phyloP scores from a whole-genome alignment of 2,113 vertebrate species.

The Cyphomyrus discorhynchus region DNA sequence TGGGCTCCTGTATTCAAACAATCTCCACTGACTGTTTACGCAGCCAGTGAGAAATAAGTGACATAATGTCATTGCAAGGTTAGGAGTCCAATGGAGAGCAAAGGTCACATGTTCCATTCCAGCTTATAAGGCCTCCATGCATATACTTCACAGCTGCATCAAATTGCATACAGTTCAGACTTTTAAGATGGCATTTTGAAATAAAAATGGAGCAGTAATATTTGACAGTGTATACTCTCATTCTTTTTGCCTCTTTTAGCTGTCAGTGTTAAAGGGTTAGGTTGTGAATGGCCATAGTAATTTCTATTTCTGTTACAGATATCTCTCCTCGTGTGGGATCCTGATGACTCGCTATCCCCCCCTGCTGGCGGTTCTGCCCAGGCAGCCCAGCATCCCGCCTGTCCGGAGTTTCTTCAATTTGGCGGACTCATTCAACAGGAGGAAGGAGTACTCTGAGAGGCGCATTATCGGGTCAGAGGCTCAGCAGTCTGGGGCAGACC shows the following conservation, averaged over 20 bases:
- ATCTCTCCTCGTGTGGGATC: slow-evolving; percentile 82
- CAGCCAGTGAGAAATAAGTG: background rate
- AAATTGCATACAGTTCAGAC: background rate
- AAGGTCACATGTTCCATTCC: background rate
- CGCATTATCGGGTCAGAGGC: slow-evolving; percentile 84
- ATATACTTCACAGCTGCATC: background rate
- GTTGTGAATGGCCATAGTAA: background rate
- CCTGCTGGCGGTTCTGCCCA: slow-evolving; percentile 33
- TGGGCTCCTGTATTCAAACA: background rate
- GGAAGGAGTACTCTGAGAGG: slow-evolving; percentile 90
- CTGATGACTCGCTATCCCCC: slow-evolving; percentile 69
- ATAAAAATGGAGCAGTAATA: background rate
- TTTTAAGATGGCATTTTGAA: background rate
- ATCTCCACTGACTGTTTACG: background rate
- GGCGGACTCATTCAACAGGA: slow-evolving; percentile 79
- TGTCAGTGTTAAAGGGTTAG: background rate
- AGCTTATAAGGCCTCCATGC: background rate
- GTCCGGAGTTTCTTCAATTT: slow-evolving; percentile 78
- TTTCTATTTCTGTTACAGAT: slow-evolving; percentile 48
- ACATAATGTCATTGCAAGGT: background rate
- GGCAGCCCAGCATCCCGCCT: slow-evolving; percentile 24
- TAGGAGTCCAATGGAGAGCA: background rate
- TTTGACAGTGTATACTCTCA: background rate
- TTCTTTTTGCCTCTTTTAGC: background rate
- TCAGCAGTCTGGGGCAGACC: background rate